phyloP scores from a whole-genome alignment of 92 coral and sea anemone genomes.

The Umimayanthus kanabou region DNA sequence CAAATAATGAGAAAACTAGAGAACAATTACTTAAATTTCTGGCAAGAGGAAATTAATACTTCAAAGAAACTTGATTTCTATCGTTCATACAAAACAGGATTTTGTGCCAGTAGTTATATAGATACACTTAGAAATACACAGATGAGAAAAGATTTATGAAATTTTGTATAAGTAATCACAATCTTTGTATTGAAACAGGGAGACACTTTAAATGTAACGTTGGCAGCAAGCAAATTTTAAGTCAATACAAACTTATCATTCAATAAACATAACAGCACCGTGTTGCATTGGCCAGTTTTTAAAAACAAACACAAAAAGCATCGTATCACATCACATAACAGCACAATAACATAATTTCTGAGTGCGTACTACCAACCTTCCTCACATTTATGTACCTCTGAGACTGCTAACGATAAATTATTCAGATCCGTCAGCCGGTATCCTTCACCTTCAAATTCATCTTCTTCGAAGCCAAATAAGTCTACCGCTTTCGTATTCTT shows the following conservation, averaged over 20 bases:
- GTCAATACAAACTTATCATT: conserved; percentile 11
- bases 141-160: too few relatives aligned
- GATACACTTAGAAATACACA: too few relatives aligned
- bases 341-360: conserved; percentile 11
- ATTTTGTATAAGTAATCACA: too few relatives aligned
- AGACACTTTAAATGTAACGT: too few relatives aligned
- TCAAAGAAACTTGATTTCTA: too few relatives aligned
- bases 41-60: too few relatives aligned
- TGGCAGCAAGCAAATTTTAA: conserved; percentile 20
- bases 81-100: too few relatives aligned
- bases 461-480: conserved; percentile 5
- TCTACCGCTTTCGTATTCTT: not conserved
- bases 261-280: not conserved
- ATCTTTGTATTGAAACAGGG: too few relatives aligned
- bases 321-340: conserved; percentile 12
- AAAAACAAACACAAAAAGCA: conserved; percentile 10
- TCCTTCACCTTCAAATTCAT: conserved; percentile 28
- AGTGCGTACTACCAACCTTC: conserved; percentile 38
- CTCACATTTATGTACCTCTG: conserved; percentile 35
- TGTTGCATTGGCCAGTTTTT: conserved; percentile 18
- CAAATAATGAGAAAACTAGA: too few relatives aligned
- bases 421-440: conserved; percentile 35
- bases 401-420: conserved; percentile 31
- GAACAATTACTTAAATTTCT: too few relatives aligned
- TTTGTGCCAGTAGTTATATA: too few relatives aligned